Evolutionary conservation across 2,888 invertebrate genomes (phyloP), one percentile per base, ranked within the genome.

Genomic region (Leptodirus hochenwartii): DNA sequence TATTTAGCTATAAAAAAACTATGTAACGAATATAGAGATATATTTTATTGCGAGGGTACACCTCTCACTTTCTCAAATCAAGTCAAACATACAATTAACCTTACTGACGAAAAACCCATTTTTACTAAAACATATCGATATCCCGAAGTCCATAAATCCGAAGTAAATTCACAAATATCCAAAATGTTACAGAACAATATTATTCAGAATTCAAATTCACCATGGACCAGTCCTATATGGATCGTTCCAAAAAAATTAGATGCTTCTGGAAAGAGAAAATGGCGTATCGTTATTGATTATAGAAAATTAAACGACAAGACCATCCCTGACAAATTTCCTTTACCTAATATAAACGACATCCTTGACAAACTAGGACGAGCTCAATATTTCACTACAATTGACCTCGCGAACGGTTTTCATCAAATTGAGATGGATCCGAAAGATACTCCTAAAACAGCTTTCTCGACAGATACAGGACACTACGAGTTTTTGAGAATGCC

Each of bases 291-390:
- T 4, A 30, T 41, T 17, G 42, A 43, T 23, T 42, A 35, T 22
- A 16, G 37, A 6, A 43, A 41, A 30, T 13, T 44, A 1, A 49
- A 49, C 31, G 43, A 43, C 26, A 39, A 41, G 31, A 47, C 44
- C 1, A 35, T 46, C 5, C 38, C 39, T 12, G 47, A 50, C 30
- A 41, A 35, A 35, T 49, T 45, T 16, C 46, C 43, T 2, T 33
- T 49, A 15, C 46, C 41, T 34, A 43, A 46, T 24, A 45, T 51
- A 8, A 35, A 38, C 2, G 46, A 49, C n/a, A 38, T 49, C 4
- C 31, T 50, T 14, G 46, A 49, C 25, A 42, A 46, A 32, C 27
- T 48, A 16, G 47, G 47, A 2, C 35, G 39, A 30, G 41, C 41
- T 13, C 29, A 41, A 15, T 49, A 44, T 27, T 50, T 50, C 30